Evolutionary conservation across 2,888 invertebrate genomes (phyloP), one percentile per base, ranked within the genome.

Genomic region (Dicycla oo): DNA sequence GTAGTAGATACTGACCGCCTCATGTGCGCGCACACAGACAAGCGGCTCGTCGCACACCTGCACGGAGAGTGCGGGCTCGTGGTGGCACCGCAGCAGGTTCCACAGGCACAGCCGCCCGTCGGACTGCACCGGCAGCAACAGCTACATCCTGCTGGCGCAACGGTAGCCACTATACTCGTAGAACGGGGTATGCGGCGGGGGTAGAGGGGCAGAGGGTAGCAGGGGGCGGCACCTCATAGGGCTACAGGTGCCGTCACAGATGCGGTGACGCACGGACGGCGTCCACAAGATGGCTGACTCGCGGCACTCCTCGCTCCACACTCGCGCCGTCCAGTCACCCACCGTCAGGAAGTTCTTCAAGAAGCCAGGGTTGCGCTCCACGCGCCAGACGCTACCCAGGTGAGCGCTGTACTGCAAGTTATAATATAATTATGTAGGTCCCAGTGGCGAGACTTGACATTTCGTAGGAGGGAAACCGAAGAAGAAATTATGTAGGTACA

Each of bases 261-360:
- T 88, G 89, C 96, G 95, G 11, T 97, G 96, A 26, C 96, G 96
- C 84, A 96, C 96, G 84, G 96, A 97, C 86, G 97, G 97, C 18
- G 99, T 98, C 98, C 98, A 99, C 91, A 99, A 97, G 60, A 99
- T 98, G 11, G 98, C 97, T 58, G 98, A 98, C 91, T 99, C 99
- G 75, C 97, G 97, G 89, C 99, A 98, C 90, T 99, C 99, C 93
- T 99, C 99, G 5, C 98, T 98, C 99, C 99, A 99, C 84, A 99
- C 97, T 84, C 98, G 97, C 1, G 98, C 98, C 57, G 98, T 98
- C 98, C 99, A 99, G 93, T 99, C 99, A 2, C 99, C 99, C 57
- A 99, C 97, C 0, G 98, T 98, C 73, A 99, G 95, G 93, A 99
- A 99, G 92, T 99, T 99, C 94, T 99, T 99, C 2, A 98, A 97